Evolutionary conservation across 2,113 vertebrate genomes (phyloP).

Genomic region (Tautogolabrus adspersus): DNA sequence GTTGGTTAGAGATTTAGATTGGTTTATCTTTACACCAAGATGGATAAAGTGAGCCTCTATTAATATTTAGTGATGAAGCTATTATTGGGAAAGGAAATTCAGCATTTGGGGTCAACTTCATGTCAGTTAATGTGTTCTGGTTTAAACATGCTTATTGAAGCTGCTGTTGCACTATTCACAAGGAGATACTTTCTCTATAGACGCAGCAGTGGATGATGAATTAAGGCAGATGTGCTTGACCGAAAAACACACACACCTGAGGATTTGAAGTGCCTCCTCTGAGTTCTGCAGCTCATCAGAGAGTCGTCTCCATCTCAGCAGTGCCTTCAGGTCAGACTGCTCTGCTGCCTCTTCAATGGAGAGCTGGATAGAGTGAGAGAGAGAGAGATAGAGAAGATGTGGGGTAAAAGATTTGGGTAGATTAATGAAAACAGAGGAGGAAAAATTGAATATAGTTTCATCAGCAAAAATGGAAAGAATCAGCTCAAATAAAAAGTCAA

Average conservation of each 20-base stretch:
- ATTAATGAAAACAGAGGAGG: neutral
- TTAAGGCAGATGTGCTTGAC: neutral
- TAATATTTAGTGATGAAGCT: too few relatives aligned
- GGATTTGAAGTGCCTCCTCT: conserved; percentile 90
- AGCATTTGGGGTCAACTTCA: neutral
- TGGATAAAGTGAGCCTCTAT: too few relatives aligned
- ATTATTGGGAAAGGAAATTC: neutral
- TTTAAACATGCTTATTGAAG: neutral
- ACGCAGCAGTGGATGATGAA: neutral
- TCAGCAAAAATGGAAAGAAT: neutral
- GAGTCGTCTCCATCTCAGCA: conserved; percentile 90
- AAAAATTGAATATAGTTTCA: neutral
- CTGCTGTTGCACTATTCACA: neutral
- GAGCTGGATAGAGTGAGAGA: conserved; percentile 79
- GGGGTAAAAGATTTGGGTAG: neutral
- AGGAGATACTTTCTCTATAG: neutral
- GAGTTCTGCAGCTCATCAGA: conserved; percentile 92
- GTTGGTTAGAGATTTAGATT: too few relatives aligned
- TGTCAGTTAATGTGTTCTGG: neutral
- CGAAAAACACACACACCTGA: conserved; percentile 85
- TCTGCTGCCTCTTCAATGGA: conserved; percentile 78
- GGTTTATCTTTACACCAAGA: too few relatives aligned
- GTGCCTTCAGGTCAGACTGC: conserved; percentile 88
- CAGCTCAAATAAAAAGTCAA: neutral
- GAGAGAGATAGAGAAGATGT: neutral